Evolutionary conservation across 2,888 invertebrate genomes (phyloP), one percentile per base, ranked within the genome.

Genomic region (Leptarthrus brevirostris): DNA sequence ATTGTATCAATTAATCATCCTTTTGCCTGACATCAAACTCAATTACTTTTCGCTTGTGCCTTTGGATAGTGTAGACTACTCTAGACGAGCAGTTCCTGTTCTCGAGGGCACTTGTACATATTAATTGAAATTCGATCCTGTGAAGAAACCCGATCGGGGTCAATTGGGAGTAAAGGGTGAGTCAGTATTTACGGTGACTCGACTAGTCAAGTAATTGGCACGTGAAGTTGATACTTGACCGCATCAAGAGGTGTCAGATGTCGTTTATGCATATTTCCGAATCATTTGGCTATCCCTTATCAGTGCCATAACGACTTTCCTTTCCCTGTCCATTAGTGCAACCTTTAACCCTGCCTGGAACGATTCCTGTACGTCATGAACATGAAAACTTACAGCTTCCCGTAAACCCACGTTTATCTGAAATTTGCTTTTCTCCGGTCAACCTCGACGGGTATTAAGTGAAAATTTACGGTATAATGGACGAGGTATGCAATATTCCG

Each of bases 101-200:
- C 5, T 6, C n/a, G 8, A n/a, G 40, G 40, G 40, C n/a, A 40
- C 30, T 58, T 58, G n/a, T n/a, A n/a, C n/a, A 16, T 8, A 14
- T 58, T 58, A 58, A 58, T 58, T 58, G 58, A 58, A 58, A 58
- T 20, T 36, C 36, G 20, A 58, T 34, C 58, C 5, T 10, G 6
- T 16, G 14, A 18, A 18, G 56, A 56, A 56, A 56, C 34, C 18
- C 10, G 58, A 58, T 36, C 58, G n/a, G 58, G 58, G 58, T 58
- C 36, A 58, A 10, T 16, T 36, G 58, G 58, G 16, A 18, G 3
- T 3, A 36, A 36, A 58, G 58, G 58, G 58, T 18, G 36, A 12
- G n/a, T n/a, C 34, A 12, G 10, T 12, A n/a, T 12, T 12, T n/a
- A 6, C 30, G 8, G 8, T 30, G 30, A 30, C 40, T 6, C 8